Conservation (phyloP, 2,797 vertebrate genomes). For the Podargus strigoides region DNA sequence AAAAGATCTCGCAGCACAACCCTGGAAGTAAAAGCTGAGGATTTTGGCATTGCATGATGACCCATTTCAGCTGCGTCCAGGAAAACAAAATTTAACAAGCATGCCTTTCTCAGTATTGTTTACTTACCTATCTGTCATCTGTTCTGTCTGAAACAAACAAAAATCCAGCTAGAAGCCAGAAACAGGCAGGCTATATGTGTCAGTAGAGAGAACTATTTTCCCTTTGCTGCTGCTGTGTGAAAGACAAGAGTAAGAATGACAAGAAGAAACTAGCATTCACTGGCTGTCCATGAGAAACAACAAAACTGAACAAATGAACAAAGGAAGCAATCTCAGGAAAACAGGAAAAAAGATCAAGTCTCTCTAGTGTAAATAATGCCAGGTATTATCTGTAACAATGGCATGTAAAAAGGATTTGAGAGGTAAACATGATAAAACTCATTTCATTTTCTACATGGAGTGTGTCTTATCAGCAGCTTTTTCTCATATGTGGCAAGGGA, state of each 20-base stretch:
- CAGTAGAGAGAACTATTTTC: neutral
- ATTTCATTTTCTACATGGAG: neutral
- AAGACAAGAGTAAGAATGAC: neutral
- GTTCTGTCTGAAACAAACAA: neutral
- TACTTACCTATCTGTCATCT: neutral
- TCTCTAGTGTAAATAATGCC: neutral
- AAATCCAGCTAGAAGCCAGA: neutral
- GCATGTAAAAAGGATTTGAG: neutral
- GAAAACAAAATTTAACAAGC: neutral
- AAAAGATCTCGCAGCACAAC: neutral
- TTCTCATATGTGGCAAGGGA: neutral
- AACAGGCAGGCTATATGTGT: neutral
- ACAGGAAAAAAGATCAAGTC: neutral
- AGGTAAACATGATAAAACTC: neutral
- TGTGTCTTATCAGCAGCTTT: neutral
- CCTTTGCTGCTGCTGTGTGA: neutral
- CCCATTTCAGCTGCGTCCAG: neutral
- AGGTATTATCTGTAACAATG: neutral
- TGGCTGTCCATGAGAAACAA: neutral
- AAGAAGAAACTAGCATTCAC: neutral
- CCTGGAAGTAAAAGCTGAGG: neutral
- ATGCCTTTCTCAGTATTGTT: neutral
- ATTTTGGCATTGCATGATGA: neutral
- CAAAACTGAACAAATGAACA: neutral
- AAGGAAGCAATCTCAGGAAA: neutral